Evolutionary conservation across 2,888 invertebrate genomes (phyloP).

Genomic region (Meiosimyza platycephala): DNA sequence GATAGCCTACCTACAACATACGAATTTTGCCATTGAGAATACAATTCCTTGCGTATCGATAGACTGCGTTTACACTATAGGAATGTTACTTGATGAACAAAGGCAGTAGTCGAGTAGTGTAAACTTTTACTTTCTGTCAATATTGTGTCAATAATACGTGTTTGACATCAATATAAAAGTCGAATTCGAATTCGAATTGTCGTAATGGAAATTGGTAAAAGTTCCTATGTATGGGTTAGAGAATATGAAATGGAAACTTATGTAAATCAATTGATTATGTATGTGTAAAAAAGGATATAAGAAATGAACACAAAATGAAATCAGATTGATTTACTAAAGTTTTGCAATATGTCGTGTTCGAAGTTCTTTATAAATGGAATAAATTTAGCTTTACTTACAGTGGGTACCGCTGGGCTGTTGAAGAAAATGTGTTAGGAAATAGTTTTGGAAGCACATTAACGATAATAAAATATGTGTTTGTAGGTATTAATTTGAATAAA

Average conservation of each 20-base stretch:
- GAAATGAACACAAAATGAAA: constrained; percentile 15
- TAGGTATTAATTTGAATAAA: no score
- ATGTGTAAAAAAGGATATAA: constrained; percentile 1
- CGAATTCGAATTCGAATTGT: constrained; percentile 27
- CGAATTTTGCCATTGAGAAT: background rate
- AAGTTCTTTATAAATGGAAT: no score
- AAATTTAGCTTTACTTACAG: no score
- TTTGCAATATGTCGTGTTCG: background rate
- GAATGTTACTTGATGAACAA: constrained; percentile 32
- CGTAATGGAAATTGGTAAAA: constrained; percentile 31
- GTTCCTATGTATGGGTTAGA: background rate
- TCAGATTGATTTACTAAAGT: background rate
- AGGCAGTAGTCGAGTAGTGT: constrained; percentile 45
- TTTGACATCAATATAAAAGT: constrained; percentile 23
- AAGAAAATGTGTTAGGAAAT: no score
- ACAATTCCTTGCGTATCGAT: background rate
- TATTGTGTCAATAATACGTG: constrained; percentile 61
- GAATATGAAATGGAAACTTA: no score
- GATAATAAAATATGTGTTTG: no score
- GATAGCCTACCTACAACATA: no score
- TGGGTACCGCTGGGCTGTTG: no score
- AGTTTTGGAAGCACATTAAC: no score
- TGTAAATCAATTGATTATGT: background rate
- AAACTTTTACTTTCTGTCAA: constrained; percentile 60
- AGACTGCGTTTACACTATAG: background rate